A percentile compares a stretch with the other conserved stretches of the same genome.
Evolutionary conservation across 1,140 invertebrate species (phyloP).

Genomic region (Lepidurus apus): DNA sequence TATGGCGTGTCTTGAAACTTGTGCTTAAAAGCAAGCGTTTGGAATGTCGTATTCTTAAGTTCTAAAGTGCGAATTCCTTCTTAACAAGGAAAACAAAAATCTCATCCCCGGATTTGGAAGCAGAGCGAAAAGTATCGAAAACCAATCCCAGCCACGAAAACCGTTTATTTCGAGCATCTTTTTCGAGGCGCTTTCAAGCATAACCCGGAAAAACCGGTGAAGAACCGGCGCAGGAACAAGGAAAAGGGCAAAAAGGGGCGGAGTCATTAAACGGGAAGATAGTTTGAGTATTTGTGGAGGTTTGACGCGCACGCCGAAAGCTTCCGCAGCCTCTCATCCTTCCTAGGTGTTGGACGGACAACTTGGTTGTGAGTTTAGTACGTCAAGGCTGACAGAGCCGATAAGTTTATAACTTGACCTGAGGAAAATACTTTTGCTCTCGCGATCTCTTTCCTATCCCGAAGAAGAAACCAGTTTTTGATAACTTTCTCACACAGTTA

Average conservation of each 20-base stretch:
- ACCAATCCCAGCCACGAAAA: not conserved
- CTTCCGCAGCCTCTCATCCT: not conserved
- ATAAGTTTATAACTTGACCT: not conserved
- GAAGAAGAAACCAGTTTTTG: constrained; percentile 29
- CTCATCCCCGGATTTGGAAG: no score
- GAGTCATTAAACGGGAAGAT: constrained; percentile 15
- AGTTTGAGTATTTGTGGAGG: constrained; percentile 10
- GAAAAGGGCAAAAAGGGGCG: constrained; percentile 15
- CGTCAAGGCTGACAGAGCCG: not conserved
- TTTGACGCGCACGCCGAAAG: constrained; percentile 15
- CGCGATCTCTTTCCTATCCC: constrained; percentile 4
- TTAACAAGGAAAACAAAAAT: no score
- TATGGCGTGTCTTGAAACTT: no score
- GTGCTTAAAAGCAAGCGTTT: no score
- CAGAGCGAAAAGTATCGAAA: no score
- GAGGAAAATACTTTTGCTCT: not conserved
- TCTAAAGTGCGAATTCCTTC: no score
- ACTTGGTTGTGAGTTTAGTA: not conserved
- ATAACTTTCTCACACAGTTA: not conserved
- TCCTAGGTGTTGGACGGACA: not conserved
- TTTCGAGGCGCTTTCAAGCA: not conserved
- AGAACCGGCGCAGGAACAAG: not conserved
- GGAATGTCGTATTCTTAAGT: no score
- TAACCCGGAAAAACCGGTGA: not conserved
- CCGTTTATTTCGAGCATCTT: not conserved